These are phyloP conservation scores for Villa cingulata DNA, from an alignment of 2,888 invertebrate species.

Conservation along the genomic window DNA sequence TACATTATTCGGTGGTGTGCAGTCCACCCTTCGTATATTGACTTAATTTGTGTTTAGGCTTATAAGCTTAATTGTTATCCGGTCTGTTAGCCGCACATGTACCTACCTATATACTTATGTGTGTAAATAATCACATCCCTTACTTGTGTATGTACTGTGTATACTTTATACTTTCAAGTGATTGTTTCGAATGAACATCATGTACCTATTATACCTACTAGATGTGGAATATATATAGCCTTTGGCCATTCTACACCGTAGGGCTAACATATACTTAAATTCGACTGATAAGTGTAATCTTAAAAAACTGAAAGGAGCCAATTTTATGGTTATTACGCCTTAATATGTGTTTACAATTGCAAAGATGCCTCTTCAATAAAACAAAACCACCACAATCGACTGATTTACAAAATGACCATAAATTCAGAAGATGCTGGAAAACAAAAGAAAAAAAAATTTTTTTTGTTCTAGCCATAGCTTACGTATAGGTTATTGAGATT, in stretches of 20 bases:
- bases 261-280: slow-evolving; percentile 4
- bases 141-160: too few relatives aligned
- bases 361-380: neutral
- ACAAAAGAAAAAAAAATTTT: too few relatives aligned
- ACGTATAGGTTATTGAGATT: neutral
- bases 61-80: neutral
- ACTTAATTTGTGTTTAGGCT: slow-evolving; percentile 9
- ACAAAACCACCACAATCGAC: neutral
- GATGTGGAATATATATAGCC: neutral
- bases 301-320: slow-evolving; percentile 13
- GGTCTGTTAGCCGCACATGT: too few relatives aligned
- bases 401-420: neutral
- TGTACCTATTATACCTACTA: too few relatives aligned
- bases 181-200: too few relatives aligned
- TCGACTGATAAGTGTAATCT: neutral
- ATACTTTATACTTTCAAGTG: too few relatives aligned
- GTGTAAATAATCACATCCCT: too few relatives aligned
- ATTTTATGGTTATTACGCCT: slow-evolving; percentile 18
- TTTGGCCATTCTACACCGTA: neutral
- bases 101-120: too few relatives aligned
- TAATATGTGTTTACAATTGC: slow-evolving; percentile 18
- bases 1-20: too few relatives aligned
- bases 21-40: slow-evolving; percentile 8
- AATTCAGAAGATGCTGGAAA: neutral
- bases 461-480: too few relatives aligned